phyloP scores from a whole-genome alignment of 1,140 invertebrate genomes.

The Sogatella furcifera region DNA sequence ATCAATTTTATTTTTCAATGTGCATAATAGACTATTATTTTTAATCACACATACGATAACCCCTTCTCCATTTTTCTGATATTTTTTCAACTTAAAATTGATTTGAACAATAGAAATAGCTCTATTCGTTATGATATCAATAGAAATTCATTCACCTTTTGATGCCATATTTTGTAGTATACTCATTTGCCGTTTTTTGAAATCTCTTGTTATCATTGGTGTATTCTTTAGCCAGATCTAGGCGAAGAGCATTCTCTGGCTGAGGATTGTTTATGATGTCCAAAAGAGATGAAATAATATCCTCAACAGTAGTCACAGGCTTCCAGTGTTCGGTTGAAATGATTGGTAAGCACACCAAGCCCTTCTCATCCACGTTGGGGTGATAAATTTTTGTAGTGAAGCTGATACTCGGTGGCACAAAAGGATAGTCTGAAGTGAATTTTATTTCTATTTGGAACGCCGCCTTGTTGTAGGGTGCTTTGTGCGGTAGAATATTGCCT shows the following conservation, averaged over 20 bases:
- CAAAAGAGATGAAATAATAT: neutral
- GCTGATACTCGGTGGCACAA: slow-evolving; percentile 50
- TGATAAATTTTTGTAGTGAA: slow-evolving; percentile 64
- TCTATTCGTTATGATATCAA: no score
- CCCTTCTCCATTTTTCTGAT: no score
- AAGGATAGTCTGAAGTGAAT: slow-evolving; percentile 10
- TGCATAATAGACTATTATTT: no score
- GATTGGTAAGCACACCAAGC: slow-evolving; percentile 44
- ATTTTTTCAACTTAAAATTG: no score
- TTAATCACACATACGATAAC: no score
- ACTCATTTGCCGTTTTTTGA: neutral
- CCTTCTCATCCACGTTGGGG: slow-evolving; percentile 62
- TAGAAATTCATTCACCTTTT: neutral
- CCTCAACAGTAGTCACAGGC: neutral
- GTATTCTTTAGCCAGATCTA: neutral
- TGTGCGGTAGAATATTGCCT: neutral
- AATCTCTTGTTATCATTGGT: neutral
- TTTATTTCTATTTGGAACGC: neutral
- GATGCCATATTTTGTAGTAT: neutral
- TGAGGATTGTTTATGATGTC: neutral
- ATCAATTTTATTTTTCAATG: no score
- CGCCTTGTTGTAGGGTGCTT: neutral
- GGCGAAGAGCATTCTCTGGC: neutral
- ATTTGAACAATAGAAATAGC: no score
- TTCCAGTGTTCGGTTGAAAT: neutral